phyloP scores from a whole-genome alignment of 2,113 vertebrate species.

The Arizona elegans region DNA sequence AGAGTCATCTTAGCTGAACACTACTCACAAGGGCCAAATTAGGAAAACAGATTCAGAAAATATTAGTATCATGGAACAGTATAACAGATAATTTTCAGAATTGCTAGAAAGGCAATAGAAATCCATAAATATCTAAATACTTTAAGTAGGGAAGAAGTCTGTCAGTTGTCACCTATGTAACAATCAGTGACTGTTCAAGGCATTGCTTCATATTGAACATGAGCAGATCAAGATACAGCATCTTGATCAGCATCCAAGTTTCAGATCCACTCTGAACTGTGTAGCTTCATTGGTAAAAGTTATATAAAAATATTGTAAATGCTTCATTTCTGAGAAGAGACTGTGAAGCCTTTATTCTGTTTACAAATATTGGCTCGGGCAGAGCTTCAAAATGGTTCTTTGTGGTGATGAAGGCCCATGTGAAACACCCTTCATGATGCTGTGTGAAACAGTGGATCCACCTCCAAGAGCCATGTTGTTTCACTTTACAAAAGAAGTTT shows the following conservation, averaged over 20 bases:
- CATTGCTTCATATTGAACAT: not conserved
- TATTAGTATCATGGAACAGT: not conserved
- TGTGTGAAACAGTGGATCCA: not conserved
- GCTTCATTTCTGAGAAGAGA: not conserved
- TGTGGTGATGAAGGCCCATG: not conserved
- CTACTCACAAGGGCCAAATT: not conserved
- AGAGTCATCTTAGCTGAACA: not conserved
- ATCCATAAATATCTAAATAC: not conserved
- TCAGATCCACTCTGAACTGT: not conserved
- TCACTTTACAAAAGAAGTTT: not conserved
- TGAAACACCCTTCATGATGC: not conserved
- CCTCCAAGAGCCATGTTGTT: not conserved
- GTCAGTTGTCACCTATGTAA: not conserved
- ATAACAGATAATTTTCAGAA: not conserved
- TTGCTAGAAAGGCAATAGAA: not conserved
- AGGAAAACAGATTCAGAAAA: not conserved
- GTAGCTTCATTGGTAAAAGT: not conserved
- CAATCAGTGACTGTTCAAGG: not conserved
- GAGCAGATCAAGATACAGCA: not conserved
- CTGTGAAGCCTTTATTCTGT: not conserved
- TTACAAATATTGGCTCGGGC: not conserved
- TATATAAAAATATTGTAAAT: not conserved
- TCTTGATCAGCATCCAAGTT: not conserved
- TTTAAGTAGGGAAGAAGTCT: not conserved
- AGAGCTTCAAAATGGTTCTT: not conserved